Evolutionary conservation across 2,888 invertebrate species (phyloP).

Genomic region (Siphlonurus alternatus): DNA sequence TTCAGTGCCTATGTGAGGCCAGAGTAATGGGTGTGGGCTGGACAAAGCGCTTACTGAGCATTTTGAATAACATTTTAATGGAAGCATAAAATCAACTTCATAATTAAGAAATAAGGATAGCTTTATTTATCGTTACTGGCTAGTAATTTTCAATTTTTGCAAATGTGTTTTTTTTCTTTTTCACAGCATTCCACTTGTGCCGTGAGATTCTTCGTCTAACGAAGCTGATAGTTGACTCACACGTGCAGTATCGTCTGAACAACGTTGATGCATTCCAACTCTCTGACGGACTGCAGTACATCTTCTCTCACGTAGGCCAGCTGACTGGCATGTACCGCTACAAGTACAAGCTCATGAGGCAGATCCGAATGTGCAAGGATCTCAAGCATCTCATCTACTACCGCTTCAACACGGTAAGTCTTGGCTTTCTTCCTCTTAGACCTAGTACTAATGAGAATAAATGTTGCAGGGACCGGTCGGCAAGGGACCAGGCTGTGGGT

Average conservation of each 20-base stretch:
- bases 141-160: background rate
- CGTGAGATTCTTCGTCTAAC: conserved; percentile 97
- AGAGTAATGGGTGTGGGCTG: background rate
- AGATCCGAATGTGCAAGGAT: conserved; percentile 99
- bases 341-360: conserved; percentile 96
- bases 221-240: conserved; percentile 96
- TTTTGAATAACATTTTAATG: background rate
- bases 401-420: conserved; percentile 86
- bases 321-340: conserved; percentile 99
- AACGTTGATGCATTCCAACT: conserved; percentile 99
- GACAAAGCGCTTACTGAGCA: background rate
- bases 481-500: conserved; percentile 95
- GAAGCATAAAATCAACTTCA: background rate
- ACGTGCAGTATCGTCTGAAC: conserved; percentile 97
- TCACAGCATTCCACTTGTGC: conserved; percentile 91
- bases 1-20: background rate
- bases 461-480: conserved; percentile 76
- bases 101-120: no score
- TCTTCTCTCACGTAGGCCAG: conserved; percentile 98
- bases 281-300: conserved; percentile 95
- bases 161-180: conserved; percentile 12
- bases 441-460: no score
- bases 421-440: conserved; percentile 4
- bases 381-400: conserved; percentile 98
- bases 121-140: no score